A percentile compares a stretch with the other conserved stretches of the same genome.
Evolutionary conservation across 2,888 invertebrate genomes (phyloP).

Genomic region (Acrobasis repandana): DNA sequence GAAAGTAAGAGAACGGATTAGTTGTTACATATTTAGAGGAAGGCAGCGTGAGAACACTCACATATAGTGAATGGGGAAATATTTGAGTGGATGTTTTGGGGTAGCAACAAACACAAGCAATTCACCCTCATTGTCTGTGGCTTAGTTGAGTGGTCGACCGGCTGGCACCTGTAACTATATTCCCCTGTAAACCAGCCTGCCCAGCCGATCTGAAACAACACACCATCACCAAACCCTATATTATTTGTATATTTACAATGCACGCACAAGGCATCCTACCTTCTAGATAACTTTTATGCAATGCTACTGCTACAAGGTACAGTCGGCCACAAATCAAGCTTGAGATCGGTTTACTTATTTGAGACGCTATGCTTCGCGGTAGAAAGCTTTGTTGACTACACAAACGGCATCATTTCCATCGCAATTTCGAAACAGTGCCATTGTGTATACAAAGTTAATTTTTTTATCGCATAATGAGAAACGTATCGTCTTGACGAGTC

Average conservation of each 20-base stretch:
- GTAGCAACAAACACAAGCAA: constrained; percentile 58
- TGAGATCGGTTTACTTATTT: too few species aligned
- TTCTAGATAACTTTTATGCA: background rate
- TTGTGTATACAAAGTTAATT: too few species aligned
- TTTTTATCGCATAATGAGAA: too few species aligned
- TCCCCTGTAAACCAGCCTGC: constrained; percentile 97
- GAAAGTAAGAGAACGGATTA: too few species aligned
- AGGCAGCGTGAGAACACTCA: background rate
- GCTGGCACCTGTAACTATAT: constrained; percentile 98
- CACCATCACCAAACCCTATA: constrained; percentile 72
- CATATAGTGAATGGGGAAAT: constrained; percentile 5
- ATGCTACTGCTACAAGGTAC: constrained; percentile 5
- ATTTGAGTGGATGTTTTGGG: constrained; percentile 32
- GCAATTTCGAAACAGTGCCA: too few species aligned
- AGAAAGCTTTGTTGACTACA: too few species aligned
- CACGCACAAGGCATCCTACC: constrained; percentile 21
- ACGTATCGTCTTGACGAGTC: too few species aligned
- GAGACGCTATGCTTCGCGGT: too few species aligned
- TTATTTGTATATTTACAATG: constrained; percentile 50
- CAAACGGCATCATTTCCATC: too few species aligned
- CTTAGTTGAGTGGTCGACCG: constrained; percentile 96
- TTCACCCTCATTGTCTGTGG: constrained; percentile 96
- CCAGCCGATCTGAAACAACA: constrained; percentile 91
- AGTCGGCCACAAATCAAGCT: background rate
- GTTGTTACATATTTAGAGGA: too few species aligned